Conservation (phyloP, 2,113 vertebrate species). For the Phaethon lepturus region DNA sequence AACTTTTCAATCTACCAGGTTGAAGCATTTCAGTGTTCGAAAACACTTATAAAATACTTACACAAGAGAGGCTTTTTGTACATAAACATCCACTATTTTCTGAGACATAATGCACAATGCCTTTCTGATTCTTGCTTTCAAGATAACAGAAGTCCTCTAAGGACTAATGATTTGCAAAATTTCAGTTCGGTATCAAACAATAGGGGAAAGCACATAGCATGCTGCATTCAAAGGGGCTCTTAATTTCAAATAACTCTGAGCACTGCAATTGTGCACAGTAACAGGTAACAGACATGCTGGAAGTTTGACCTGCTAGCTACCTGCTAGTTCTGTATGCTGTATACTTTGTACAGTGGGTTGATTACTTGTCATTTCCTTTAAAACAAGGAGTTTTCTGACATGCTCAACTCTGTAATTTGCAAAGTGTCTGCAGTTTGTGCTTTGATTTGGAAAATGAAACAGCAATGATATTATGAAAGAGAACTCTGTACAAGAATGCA, state of each 20-base stretch:
- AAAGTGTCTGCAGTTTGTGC: neutral
- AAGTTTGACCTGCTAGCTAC: neutral
- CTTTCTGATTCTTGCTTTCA: neutral
- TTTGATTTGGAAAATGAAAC: neutral
- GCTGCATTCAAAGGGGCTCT: neutral
- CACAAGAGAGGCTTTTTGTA: neutral
- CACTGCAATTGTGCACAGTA: neutral
- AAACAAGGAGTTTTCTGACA: neutral
- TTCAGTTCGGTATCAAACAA: neutral
- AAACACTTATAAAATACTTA: neutral
- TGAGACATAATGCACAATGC: neutral
- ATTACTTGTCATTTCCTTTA: neutral
- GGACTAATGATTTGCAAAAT: constrained; percentile 3
- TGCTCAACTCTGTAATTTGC: neutral
- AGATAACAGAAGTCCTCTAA: neutral
- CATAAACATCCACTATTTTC: neutral
- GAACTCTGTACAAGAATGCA: neutral
- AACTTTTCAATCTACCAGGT: neutral
- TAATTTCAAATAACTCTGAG: neutral
- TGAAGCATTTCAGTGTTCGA: neutral
- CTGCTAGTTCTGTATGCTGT: neutral
- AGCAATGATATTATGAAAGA: neutral
- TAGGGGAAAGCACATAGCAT: neutral
- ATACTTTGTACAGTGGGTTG: neutral
- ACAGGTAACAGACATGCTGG: neutral